Base-by-base conservation (phyloP, 2,113 vertebrate genomes). In the Istiophorus platypterus region DNA sequence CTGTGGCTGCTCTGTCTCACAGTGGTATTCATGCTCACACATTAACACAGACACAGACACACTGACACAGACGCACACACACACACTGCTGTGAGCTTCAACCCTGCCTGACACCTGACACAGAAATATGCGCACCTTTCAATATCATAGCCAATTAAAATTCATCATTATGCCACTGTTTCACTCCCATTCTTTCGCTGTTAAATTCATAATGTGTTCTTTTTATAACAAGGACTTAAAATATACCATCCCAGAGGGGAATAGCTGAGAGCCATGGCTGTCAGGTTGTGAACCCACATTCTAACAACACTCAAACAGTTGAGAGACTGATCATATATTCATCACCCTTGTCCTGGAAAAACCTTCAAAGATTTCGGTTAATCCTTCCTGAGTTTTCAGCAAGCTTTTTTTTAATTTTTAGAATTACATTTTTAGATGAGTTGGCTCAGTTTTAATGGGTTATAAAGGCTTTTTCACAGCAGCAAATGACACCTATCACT, bases 1-100 rank as follows among this genome's bases (percentile, higher is more conserved):
- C 82, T 84, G 77, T 83, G 88, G 89, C 78, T 75, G 78, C 78
- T 58, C 79, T 52, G 54, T 86, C 81, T 88, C 78, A 72, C 82
- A 76, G 66, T 24, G 42, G 64, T 76, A 64, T 75, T 81, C 85
- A 69, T 76, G 72, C 62, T 15, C 39, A 56, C 62, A 57, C 61
- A 24, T 24, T 63, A 29, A 71, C 63, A 68, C 34, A 57, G 66
- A 62, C 51, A 49, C 74, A 75, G 47, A 76, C 56, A 70, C 66
- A 58, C 68, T 71, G 57, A 62, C 65, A 58, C 64, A 45, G 74
- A 71, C 58, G 52, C 42, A 63, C 42, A 64, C 52, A 37, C 57
- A 37, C 26, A 13, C 22, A 42, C 29, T 26, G 61, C 29, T 80
- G 29, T 29, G 54, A 27, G 68, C 41, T 75, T 68, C 56, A 64